Percentiles rank a stretch among this genome's conserved stretches.
Evolutionary conservation across 1,140 invertebrate genomes (phyloP).

Genomic region (Mycetomoellerius zeteki): DNA sequence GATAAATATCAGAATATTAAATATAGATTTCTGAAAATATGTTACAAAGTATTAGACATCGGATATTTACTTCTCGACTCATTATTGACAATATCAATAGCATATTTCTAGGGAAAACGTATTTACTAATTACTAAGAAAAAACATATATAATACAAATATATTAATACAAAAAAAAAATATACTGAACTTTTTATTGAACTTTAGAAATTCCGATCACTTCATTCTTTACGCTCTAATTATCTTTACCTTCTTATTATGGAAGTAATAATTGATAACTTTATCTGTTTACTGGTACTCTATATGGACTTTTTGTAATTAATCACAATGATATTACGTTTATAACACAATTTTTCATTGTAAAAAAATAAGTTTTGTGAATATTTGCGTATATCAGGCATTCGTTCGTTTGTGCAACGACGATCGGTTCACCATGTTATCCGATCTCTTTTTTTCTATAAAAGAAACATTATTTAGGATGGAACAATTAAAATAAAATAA

Average conservation of each 20-base stretch:
- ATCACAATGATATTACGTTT: neutral
- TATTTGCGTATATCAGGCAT: neutral
- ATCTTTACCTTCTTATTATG: neutral
- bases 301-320: neutral
- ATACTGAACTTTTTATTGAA: neutral
- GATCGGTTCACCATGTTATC: neutral
- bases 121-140: neutral
- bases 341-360: neutral
- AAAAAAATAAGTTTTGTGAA: neutral
- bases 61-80: neutral
- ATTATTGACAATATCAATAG: constrained; percentile 30
- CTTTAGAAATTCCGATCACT: neutral
- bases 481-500: neutral
- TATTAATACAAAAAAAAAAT: neutral
- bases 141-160: neutral
- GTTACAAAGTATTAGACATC: neutral
- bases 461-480: neutral
- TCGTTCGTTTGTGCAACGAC: neutral
- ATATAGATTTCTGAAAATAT: constrained; percentile 4
- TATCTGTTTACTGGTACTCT: constrained; percentile 14
- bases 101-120: constrained; percentile 49
- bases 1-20: constrained; percentile 12
- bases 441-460: neutral
- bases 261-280: constrained; percentile 1
- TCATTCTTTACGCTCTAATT: neutral